phyloP scores from a whole-genome alignment of 35 echinoderm and acorn worm genomes.

The Eucidaris tribuloides region DNA sequence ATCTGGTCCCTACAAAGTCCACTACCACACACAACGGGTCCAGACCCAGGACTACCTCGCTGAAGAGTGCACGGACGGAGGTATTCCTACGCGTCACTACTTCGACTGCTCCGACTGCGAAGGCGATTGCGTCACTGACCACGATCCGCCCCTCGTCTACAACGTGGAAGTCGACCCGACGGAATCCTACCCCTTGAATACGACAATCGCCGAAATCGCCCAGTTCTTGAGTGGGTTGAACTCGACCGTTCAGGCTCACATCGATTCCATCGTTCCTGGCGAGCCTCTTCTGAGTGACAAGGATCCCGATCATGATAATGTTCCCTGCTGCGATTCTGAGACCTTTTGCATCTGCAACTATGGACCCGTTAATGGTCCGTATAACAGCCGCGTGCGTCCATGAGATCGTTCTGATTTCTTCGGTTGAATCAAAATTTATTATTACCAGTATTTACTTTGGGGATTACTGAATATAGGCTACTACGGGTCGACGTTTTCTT shows the following conservation, averaged over 20 bases:
- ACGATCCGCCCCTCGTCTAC: conserved; percentile 73
- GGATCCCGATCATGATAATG: not conserved
- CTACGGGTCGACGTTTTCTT: too few species aligned
- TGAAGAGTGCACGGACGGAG: conserved; percentile 8
- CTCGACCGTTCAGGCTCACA: conserved; percentile 19
- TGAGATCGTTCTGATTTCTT: too few species aligned
- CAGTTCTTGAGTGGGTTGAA: conserved; percentile 37
- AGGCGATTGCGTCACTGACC: conserved; percentile 41
- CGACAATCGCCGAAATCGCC: not conserved
- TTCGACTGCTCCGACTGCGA: conserved; percentile 54
- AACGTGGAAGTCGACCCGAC: conserved; percentile 75
- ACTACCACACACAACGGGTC: conserved; percentile 46
- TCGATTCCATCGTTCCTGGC: conserved; percentile 17
- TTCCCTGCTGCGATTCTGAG: conserved; percentile 86
- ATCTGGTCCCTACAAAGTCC: conserved; percentile 64
- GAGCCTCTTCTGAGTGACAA: conserved; percentile 28
- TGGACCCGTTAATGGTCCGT: not conserved
- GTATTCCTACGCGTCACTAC: conserved; percentile 2
- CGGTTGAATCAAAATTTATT: too few species aligned
- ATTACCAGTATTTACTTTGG: too few species aligned
- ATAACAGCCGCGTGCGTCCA: too few species aligned
- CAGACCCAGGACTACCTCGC: conserved; percentile 28
- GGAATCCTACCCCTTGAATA: conserved; percentile 54
- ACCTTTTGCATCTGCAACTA: conserved; percentile 82
- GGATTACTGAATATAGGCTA: too few species aligned